These are phyloP conservation scores for Felis catus DNA, from an alignment of 2,113 vertebrate genomes.

Conservation along the genomic window DNA sequence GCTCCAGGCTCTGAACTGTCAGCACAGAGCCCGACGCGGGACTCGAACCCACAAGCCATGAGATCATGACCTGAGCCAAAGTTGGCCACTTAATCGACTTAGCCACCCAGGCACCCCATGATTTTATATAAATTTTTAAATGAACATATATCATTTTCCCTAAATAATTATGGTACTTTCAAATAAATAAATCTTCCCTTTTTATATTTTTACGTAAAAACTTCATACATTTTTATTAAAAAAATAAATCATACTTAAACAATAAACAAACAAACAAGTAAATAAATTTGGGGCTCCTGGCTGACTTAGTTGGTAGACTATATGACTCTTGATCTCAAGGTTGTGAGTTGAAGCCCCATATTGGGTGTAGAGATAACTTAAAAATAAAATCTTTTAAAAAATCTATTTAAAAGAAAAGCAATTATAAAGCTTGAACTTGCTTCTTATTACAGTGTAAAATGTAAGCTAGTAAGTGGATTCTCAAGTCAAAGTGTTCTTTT, in stretches of 20 bases:
- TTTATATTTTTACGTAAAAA: neutral
- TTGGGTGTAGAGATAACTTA: neutral
- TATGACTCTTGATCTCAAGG: neutral
- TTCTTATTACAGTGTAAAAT: neutral
- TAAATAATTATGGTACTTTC: neutral
- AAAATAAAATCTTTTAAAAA: neutral
- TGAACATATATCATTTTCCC: neutral
- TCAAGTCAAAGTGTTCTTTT: neutral
- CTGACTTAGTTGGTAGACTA: neutral
- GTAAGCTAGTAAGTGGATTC: neutral
- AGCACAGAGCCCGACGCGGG: too few species aligned
- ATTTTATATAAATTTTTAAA: neutral
- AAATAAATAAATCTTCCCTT: neutral
- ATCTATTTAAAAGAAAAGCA: neutral
- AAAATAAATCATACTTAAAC: neutral
- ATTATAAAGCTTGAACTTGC: neutral
- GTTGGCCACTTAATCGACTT: too few species aligned
- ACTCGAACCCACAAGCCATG: too few species aligned
- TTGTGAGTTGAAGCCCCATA: neutral
- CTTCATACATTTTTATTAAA: neutral
- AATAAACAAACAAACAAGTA: neutral
- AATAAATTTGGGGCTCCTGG: neutral
- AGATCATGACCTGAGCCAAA: too few species aligned
- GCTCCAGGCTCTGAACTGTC: too few species aligned
- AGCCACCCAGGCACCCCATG: too few species aligned